These are phyloP conservation scores for Tanaodytes sp. DNA, from an alignment of 2,888 invertebrate genomes.

Conservation along the genomic window DNA sequence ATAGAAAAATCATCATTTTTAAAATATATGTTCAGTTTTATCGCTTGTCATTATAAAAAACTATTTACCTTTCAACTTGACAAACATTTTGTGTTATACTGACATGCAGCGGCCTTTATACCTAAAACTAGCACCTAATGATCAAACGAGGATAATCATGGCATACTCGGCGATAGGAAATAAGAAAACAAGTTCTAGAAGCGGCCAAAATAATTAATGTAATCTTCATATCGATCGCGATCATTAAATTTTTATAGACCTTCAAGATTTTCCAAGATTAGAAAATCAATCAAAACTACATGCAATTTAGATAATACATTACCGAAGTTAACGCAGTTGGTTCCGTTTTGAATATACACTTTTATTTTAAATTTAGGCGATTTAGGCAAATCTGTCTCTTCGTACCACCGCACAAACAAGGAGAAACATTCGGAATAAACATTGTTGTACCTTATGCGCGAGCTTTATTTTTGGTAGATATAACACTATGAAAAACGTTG, in stretches of 20 bases:
- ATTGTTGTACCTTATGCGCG: no score
- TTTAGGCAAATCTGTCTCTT: no score
- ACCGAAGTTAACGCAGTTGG: slow-evolving; percentile 27
- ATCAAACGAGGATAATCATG: slow-evolving; percentile 42
- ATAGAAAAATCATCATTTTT: no score
- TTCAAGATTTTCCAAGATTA: slow-evolving; percentile 32
- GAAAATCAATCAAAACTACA: slow-evolving; percentile 40
- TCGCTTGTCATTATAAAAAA: no score
- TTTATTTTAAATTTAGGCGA: no score
- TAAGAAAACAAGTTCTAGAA: slow-evolving; percentile 64
- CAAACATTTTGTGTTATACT: slow-evolving; percentile 10
- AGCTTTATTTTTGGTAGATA: no score
- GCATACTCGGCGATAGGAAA: slow-evolving; percentile 50
- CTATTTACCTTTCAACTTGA: not conserved
- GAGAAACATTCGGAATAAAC: no score
- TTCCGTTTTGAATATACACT: no score
- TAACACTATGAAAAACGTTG: no score
- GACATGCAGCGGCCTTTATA: slow-evolving; percentile 36
- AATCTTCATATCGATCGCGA: slow-evolving; percentile 65
- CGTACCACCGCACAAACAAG: no score
- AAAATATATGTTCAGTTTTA: no score
- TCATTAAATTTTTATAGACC: slow-evolving; percentile 59
- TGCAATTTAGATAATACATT: slow-evolving; percentile 35
- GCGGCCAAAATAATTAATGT: slow-evolving; percentile 66
- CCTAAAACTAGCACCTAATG: slow-evolving; percentile 30